phyloP scores from a whole-genome alignment of 1,140 invertebrate genomes.

The Copidosoma floridanum region DNA sequence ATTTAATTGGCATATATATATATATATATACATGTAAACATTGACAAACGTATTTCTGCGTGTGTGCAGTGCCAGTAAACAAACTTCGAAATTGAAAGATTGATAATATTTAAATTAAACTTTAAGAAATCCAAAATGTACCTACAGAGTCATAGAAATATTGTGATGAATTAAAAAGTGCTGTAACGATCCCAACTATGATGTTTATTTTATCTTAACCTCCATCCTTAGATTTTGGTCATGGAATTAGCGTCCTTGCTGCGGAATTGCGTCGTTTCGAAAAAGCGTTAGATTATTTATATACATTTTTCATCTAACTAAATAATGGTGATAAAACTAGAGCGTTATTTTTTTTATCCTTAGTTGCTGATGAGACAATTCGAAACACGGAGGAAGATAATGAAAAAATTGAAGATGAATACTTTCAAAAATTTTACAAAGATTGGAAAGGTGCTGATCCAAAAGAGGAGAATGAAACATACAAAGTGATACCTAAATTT shows the following conservation, averaged over 20 bases:
- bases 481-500: slow-evolving; percentile 71
- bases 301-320: too few relatives aligned
- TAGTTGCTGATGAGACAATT: not conserved
- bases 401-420: slow-evolving; percentile 53
- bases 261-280: slow-evolving; percentile 17
- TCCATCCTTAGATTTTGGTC: not conserved
- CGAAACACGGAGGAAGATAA: slow-evolving; percentile 34
- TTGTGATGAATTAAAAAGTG: too few relatives aligned
- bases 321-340: not conserved
- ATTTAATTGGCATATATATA: too few relatives aligned
- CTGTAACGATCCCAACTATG: too few relatives aligned
- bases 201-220: slow-evolving; percentile 16
- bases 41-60: too few relatives aligned
- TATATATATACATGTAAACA: too few relatives aligned
- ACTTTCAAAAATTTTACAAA: slow-evolving; percentile 60
- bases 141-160: too few relatives aligned
- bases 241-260: slow-evolving; percentile 25
- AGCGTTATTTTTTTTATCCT: not conserved
- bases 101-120: too few relatives aligned
- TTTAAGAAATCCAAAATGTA: too few relatives aligned
- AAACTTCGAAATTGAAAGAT: too few relatives aligned
- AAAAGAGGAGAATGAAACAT: slow-evolving; percentile 46
- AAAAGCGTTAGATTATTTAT: slow-evolving; percentile 17
- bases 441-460: slow-evolving; percentile 59
- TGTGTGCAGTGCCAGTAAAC: too few relatives aligned